Base-by-base conservation (phyloP, 2,888 invertebrate genomes). In the Ophion ventricosus region DNA sequence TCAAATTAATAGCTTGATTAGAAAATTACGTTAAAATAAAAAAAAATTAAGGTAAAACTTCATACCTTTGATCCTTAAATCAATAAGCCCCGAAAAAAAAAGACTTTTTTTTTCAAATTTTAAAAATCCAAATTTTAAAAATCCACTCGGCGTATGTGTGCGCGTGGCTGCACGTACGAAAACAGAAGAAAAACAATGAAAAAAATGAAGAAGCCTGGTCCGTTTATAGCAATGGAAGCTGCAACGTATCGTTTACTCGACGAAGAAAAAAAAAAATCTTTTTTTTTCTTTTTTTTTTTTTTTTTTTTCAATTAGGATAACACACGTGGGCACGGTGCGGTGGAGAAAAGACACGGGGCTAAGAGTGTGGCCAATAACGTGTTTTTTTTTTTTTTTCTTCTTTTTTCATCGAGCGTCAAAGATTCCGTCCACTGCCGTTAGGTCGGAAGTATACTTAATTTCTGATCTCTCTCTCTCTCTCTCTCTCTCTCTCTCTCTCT, bases 251-350 rank as follows among this genome's bases (percentile, higher is more conserved):
- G 79, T 79, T 83, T 79, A 57, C 67, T 54, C 72, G 40, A 57
- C 78, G 63, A 64, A 67, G 74, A 79, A 79, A 82, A 69, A 64
- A 67, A 78, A 79, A 79, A 82, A 40, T 35, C 59, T 25, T 57
- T 43, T 20, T 29, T 74, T 17, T 63, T 26, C 17, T 75, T 59
- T 66, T 59, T 17, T 72, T 43, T n/a, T 29, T 40, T 1, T 63
- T 49, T 17, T 70, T 63, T 49, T 23, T 70, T 73, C 67, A 80
- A 83, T 83, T 76, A 76, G 66, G 54, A 54, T 66, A 78, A 40
- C 73, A 69, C 25, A 57, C 70, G n/a, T n/a, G n/a, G 63, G 35
- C 49, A 49, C 17, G 14, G 49, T 74, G 54, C 63, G 80, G 23
- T 72, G 23, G 25, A 61, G 43, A 73, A 64, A 74, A 74, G 49